Conservation (phyloP, 2,888 invertebrate genomes). For the Sussaba pulchella region DNA sequence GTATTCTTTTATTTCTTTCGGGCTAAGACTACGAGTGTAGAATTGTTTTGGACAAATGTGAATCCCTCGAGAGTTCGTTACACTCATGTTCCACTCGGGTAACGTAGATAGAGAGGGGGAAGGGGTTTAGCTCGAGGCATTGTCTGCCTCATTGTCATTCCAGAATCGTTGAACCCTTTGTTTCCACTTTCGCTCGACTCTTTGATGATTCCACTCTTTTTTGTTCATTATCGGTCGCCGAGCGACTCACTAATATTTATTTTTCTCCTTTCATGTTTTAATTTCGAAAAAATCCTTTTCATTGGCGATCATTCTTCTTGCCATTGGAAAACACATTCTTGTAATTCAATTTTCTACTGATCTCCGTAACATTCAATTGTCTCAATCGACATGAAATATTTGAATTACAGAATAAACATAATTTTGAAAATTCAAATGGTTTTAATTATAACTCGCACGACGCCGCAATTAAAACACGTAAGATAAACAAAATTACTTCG, state of each 20-base stretch:
- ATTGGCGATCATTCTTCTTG: no score
- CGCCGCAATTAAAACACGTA: not conserved
- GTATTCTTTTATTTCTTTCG: not conserved
- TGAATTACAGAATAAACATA: no score
- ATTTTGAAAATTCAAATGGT: not conserved
- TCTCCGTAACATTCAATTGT: no score
- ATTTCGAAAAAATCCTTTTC: no score
- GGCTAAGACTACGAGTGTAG: not conserved
- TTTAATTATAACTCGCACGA: not conserved
- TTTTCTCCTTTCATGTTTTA: no score
- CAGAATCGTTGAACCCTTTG: conserved; percentile 26
- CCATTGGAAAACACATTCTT: no score
- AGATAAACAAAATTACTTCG: no score
- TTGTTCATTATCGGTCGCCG: not conserved
- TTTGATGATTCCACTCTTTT: not conserved
- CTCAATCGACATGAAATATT: no score
- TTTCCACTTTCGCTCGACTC: conserved; percentile 20
- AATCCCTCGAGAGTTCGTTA: conserved; percentile 35
- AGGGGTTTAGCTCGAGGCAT: not conserved
- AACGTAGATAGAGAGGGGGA: not conserved
- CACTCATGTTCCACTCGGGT: conserved; percentile 1
- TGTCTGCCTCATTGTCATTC: conserved; percentile 40
- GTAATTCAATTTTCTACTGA: no score
- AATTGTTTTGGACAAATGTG: conserved; percentile 2
- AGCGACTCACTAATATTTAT: no score